A percentile compares a stretch with the other conserved stretches of the same genome.
Evolutionary conservation across 2,113 vertebrate genomes (phyloP).

Genomic region (Corythornis cristatus): DNA sequence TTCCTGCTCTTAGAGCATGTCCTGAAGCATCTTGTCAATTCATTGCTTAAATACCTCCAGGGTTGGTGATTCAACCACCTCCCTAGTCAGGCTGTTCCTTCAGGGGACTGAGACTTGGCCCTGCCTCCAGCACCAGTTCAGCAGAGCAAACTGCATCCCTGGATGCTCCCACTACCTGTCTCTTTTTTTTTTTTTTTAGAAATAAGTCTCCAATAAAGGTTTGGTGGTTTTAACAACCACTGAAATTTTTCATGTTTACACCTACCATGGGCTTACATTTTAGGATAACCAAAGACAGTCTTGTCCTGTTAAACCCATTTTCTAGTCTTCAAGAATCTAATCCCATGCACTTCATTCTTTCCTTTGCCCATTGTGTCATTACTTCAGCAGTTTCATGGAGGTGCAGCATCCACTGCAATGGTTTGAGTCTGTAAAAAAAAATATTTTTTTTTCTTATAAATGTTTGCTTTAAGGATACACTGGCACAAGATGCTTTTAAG

Average conservation of each 20-base stretch:
- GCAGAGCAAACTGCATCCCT: background rate
- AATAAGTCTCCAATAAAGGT: background rate
- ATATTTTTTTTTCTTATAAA: no score
- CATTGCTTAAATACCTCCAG: no score
- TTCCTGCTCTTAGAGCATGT: no score
- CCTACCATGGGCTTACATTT: background rate
- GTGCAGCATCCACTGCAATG: background rate
- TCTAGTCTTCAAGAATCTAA: background rate
- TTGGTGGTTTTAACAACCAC: background rate
- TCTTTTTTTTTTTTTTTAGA: no score
- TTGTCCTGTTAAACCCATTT: background rate
- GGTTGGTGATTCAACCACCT: no score
- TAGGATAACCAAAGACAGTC: background rate
- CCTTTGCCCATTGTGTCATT: background rate
- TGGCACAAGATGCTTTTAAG: background rate
- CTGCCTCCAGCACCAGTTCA: background rate
- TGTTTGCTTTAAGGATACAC: background rate
- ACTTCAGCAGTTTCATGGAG: background rate
- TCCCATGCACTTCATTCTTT: background rate
- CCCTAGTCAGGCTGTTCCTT: no score
- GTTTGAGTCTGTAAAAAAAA: background rate
- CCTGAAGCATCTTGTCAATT: no score
- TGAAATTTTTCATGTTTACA: background rate
- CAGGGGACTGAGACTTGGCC: background rate
- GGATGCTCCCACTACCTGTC: background rate